A percentile compares a stretch with the other conserved stretches of the same genome.
phyloP scores from a whole-genome alignment of 2,888 invertebrate genomes.

The Coelinius sp. region DNA sequence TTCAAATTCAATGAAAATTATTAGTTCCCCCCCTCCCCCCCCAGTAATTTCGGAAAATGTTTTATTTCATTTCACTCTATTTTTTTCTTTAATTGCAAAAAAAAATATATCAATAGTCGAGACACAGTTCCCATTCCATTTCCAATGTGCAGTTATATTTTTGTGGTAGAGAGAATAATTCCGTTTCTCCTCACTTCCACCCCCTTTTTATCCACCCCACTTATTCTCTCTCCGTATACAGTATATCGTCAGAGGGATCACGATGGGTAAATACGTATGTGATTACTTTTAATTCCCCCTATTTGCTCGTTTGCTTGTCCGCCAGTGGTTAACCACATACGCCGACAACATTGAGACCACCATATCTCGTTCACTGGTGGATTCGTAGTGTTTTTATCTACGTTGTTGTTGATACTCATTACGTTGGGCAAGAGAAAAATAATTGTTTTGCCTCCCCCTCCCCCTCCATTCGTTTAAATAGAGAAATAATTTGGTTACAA shows the following conservation, averaged over 20 bases:
- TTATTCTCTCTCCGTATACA: neutral
- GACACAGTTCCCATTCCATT: neutral
- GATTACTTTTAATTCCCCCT: slow-evolving; percentile 66
- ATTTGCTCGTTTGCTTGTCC: slow-evolving; percentile 48
- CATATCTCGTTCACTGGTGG: slow-evolving; percentile 22
- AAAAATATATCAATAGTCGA: neutral
- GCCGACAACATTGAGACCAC: slow-evolving; percentile 19
- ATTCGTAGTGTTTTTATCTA: slow-evolving; percentile 19
- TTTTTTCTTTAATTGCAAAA: neutral
- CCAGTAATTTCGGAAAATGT: neutral
- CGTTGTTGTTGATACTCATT: slow-evolving; percentile 15
- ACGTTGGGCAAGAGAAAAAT: slow-evolving; percentile 13
- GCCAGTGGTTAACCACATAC: slow-evolving; percentile 58
- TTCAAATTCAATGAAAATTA: neutral
- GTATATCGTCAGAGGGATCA: slow-evolving; percentile 20
- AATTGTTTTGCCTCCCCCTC: neutral
- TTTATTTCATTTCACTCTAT: neutral
- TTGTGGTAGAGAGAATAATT: slow-evolving; percentile 44
- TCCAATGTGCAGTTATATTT: slow-evolving; percentile 42
- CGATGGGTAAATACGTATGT: slow-evolving; percentile 59
- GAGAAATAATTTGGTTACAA: neutral
- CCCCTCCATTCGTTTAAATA: neutral
- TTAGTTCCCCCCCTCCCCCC: no score
- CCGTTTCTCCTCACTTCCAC: slow-evolving; percentile 33
- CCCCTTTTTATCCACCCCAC: neutral